These are phyloP conservation scores for Morpho achilles DNA, from an alignment of 2,888 invertebrate species.

Conservation along the genomic window DNA sequence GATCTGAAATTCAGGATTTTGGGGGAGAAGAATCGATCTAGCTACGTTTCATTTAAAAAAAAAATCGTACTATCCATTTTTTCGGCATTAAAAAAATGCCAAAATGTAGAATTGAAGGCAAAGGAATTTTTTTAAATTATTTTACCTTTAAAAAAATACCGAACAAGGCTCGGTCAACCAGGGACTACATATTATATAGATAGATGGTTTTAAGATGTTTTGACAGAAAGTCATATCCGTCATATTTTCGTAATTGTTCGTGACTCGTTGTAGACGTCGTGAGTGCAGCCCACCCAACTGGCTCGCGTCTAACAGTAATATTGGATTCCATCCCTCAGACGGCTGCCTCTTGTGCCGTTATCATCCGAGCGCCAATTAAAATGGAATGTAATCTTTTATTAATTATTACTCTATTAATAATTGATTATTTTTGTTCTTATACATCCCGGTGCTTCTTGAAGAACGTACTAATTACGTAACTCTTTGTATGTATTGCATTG, in stretches of 20 bases:
- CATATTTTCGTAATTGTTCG: conserved; percentile 16
- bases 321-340: conserved; percentile 24
- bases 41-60: too few relatives aligned
- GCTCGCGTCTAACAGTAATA: conserved; percentile 22
- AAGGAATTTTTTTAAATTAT: too few relatives aligned
- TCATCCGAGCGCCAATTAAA: conserved; percentile 25
- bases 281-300: conserved; percentile 25
- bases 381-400: conserved; percentile 9
- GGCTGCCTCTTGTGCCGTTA: conserved; percentile 19
- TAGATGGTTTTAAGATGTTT: conserved; percentile 1
- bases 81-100: too few relatives aligned
- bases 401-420: conserved; percentile 3
- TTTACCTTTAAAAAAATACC: too few relatives aligned
- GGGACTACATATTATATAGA: too few relatives aligned
- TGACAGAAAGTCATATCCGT: conserved; percentile 4
- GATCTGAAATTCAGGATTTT: too few relatives aligned
- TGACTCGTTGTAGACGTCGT: conserved; percentile 23
- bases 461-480: background rate
- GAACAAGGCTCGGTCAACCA: too few relatives aligned
- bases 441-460: background rate
- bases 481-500: too few relatives aligned
- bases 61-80: too few relatives aligned
- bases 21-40: too few relatives aligned
- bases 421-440: conserved; percentile 5
- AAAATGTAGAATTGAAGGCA: too few relatives aligned